These are phyloP conservation scores for Anodontia alba DNA, from an alignment of 2,888 invertebrate species.

Conservation along the genomic window DNA sequence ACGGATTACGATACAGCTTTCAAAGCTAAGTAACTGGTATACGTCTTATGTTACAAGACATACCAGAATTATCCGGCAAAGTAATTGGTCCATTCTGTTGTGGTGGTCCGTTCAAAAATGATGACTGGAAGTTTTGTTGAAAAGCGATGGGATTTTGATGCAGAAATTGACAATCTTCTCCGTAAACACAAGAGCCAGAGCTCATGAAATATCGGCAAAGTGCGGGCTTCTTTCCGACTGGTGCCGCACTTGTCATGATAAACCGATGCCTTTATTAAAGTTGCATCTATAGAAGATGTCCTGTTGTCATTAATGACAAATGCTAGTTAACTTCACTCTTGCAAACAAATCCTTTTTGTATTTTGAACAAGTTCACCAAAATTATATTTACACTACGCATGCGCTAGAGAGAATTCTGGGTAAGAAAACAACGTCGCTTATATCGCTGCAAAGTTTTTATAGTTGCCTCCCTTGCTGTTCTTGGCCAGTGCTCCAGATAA, in stretches of 20 bases:
- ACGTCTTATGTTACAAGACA: no score
- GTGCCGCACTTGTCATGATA: slow-evolving; percentile 75
- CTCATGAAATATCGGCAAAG: slow-evolving; percentile 77
- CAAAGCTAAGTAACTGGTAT: no score
- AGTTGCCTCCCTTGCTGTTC: background rate
- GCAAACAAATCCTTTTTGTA: slow-evolving; percentile 30
- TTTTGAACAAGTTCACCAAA: slow-evolving; percentile 49
- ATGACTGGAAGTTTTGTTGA: slow-evolving; percentile 60
- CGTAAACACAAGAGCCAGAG: slow-evolving; percentile 75
- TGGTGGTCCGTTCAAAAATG: slow-evolving; percentile 61
- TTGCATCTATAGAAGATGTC: slow-evolving; percentile 24
- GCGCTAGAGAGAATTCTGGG: slow-evolving; percentile 23
- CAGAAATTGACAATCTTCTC: slow-evolving; percentile 79
- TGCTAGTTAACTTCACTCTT: background rate
- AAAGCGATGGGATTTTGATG: slow-evolving; percentile 73
- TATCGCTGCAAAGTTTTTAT: background rate
- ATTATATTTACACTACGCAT: slow-evolving; percentile 15
- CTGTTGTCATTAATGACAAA: slow-evolving; percentile 7
- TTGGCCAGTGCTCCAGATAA: no score
- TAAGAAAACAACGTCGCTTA: slow-evolving; percentile 8
- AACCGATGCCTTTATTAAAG: slow-evolving; percentile 37
- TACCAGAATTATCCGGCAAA: slow-evolving; percentile 69
- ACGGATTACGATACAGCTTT: no score
- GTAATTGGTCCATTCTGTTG: slow-evolving; percentile 58
- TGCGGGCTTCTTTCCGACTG: slow-evolving; percentile 73